Conservation (phyloP, 2,113 vertebrate species). For the Corythornis cristatus region DNA sequence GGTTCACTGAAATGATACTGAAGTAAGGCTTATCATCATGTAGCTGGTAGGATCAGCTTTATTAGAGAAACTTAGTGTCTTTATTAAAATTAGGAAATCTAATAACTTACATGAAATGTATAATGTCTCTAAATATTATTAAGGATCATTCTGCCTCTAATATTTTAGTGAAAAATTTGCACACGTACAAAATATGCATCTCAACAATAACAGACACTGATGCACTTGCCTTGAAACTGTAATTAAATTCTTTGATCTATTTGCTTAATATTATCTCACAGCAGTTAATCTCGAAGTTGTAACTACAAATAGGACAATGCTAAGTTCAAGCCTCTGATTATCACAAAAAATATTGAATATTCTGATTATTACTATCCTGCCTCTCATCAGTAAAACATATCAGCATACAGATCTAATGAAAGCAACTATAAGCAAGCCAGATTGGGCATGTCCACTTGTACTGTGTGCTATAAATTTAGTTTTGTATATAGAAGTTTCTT, state of each 20-base stretch:
- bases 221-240: neutral
- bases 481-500: neutral
- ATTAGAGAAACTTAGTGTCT: neutral
- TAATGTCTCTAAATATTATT: neutral
- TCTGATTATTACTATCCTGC: neutral
- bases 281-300: neutral
- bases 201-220: neutral
- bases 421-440: neutral
- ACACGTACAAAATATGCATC: neutral
- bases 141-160: neutral
- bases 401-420: neutral
- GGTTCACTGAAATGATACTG: neutral
- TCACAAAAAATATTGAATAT: neutral
- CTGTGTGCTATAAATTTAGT: neutral
- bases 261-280: neutral
- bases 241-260: neutral
- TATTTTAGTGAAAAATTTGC: neutral
- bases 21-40: neutral
- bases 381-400: neutral
- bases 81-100: neutral
- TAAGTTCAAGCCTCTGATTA: neutral
- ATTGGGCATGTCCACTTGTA: neutral
- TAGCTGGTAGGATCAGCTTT: neutral
- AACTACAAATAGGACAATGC: neutral
- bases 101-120: neutral